Percentiles rank a stretch among this genome's conserved stretches.
These are phyloP conservation scores for Acropternis orthonyx DNA, from an alignment of 2,797 vertebrate species.

Conservation along the genomic window DNA sequence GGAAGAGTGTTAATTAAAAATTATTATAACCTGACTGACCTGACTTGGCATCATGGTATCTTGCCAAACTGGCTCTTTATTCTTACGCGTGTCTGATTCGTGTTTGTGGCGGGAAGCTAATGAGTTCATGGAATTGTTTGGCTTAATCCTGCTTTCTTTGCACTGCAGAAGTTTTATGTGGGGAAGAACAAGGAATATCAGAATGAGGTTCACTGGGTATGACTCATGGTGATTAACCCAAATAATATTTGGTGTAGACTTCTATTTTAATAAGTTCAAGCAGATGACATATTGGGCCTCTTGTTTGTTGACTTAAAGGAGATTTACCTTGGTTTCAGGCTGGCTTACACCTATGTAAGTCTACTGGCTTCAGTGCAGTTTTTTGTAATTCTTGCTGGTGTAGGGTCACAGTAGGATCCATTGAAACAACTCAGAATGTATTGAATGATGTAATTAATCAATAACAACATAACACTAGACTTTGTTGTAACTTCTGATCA, in stretches of 20 bases:
- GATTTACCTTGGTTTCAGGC: neutral
- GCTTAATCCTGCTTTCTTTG: constrained; percentile 27
- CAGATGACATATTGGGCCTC: neutral
- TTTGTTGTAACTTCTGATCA: neutral
- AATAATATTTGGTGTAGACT: neutral
- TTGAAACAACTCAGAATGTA: neutral
- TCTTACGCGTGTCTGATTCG: constrained; percentile 15
- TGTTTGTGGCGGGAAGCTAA: constrained; percentile 52
- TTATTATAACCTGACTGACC: constrained; percentile 59
- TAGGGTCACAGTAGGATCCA: neutral
- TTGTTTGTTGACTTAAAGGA: neutral
- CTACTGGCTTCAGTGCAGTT: neutral
- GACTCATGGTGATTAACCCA: neutral
- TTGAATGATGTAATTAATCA: neutral
- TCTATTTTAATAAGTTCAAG: neutral
- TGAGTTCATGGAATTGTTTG: constrained; percentile 16
- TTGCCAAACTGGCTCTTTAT: constrained; percentile 40
- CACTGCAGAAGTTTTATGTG: neutral
- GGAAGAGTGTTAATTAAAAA: constrained; percentile 61
- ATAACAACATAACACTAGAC: neutral
- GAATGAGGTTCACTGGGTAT: neutral
- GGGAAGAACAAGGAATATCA: neutral
- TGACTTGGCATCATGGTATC: constrained; percentile 35
- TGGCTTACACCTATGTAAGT: neutral
- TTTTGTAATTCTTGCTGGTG: neutral